These are phyloP conservation scores for Goniozus legneri DNA, from an alignment of 1,140 invertebrate species.

Conservation along the genomic window DNA sequence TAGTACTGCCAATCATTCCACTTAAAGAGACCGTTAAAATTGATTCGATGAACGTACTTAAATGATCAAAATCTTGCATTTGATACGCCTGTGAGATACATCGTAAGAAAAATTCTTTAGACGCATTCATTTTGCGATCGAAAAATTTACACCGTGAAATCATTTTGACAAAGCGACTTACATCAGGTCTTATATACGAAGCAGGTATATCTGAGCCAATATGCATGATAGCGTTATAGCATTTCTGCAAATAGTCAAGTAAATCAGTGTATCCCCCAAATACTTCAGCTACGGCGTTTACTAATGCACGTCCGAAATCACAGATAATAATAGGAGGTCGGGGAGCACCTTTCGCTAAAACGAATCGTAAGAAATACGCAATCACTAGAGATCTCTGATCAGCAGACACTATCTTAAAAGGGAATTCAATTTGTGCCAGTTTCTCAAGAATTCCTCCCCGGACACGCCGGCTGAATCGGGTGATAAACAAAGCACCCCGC, in stretches of 20 bases:
- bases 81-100: slow-evolving; percentile 9
- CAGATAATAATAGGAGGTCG: slow-evolving; percentile 12
- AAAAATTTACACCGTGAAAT: slow-evolving; percentile 13
- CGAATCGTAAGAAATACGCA: slow-evolving; percentile 10
- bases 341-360: slow-evolving; percentile 10
- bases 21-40: slow-evolving; percentile 11
- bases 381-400: slow-evolving; percentile 14
- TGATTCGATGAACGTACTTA: slow-evolving; percentile 5
- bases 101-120: slow-evolving; percentile 7
- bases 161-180: slow-evolving; percentile 11
- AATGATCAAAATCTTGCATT: neutral
- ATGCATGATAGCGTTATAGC: slow-evolving; percentile 7
- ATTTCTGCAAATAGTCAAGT: slow-evolving; percentile 12
- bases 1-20: neutral
- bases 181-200: slow-evolving; percentile 10
- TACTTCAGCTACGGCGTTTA: slow-evolving; percentile 12
- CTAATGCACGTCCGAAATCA: slow-evolving; percentile 12
- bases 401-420: slow-evolving; percentile 17
- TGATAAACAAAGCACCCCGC: no score
- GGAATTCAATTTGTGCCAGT: no score
- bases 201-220: slow-evolving; percentile 4
- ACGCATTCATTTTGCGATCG: neutral
- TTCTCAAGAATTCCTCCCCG: no score
- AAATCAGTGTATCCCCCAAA: slow-evolving; percentile 11
- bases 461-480: no score